A percentile compares a stretch with the other conserved stretches of the same genome.
Conservation (phyloP, 1,140 invertebrate species). For the Scaptomyza montana region DNA sequence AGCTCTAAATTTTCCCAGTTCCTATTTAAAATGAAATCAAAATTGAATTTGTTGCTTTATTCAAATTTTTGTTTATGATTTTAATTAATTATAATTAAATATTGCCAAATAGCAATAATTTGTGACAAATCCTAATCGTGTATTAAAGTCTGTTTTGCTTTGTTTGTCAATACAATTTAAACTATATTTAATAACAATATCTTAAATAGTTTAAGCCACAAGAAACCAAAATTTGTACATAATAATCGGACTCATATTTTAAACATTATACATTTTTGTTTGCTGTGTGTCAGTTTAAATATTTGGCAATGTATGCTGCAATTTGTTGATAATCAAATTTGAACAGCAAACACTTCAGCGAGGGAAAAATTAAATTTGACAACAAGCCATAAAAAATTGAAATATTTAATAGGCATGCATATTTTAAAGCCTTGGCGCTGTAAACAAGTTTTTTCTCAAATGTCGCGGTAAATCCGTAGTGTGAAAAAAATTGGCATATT, state of each 20-base stretch:
- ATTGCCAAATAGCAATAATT: too few relatives aligned
- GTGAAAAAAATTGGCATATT: slow-evolving; percentile 8
- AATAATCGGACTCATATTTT: not conserved
- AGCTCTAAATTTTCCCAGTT: too few relatives aligned
- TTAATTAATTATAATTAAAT: too few relatives aligned
- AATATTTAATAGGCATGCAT: slow-evolving; percentile 23
- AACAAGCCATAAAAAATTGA: not conserved
- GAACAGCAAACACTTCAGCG: slow-evolving; percentile 17
- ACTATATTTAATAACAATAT: not conserved
- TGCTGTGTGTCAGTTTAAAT: not conserved
- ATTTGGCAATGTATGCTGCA: not conserved
- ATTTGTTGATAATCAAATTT: slow-evolving; percentile 25
- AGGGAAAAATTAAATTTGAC: slow-evolving; percentile 13
- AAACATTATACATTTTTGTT: not conserved
- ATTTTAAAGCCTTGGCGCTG: slow-evolving; percentile 9
- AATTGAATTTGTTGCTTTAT: too few relatives aligned
- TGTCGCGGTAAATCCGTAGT: slow-evolving; percentile 15
- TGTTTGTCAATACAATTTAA: too few relatives aligned
- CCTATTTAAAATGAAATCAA: too few relatives aligned
- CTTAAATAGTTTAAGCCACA: not conserved
- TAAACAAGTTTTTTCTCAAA: slow-evolving; percentile 3
- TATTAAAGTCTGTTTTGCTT: too few relatives aligned
- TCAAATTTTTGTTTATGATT: too few relatives aligned
- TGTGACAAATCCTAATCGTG: too few relatives aligned
- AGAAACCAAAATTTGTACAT: not conserved